These are phyloP conservation scores for Pithys albifrons DNA, from an alignment of 2,113 vertebrate species.

Conservation along the genomic window DNA sequence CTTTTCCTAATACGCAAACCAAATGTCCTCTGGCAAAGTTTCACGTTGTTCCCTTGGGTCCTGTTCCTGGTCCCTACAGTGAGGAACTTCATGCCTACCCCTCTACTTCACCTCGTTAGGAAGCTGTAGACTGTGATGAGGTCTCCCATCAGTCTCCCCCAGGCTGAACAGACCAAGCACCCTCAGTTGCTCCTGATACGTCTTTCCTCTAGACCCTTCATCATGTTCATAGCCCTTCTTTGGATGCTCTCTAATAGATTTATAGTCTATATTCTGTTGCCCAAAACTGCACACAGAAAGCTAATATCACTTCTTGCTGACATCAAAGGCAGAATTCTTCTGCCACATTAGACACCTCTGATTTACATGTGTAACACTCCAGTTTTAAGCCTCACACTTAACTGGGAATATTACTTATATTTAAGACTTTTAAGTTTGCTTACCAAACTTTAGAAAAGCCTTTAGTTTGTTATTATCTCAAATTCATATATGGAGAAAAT, in stretches of 20 bases:
- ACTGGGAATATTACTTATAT: no score
- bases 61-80: background rate
- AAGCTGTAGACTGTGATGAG: background rate
- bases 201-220: background rate
- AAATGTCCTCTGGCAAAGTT: background rate
- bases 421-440: no score
- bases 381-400: no score
- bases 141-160: background rate
- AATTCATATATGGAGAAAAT: no score
- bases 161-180: background rate
- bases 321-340: background rate
- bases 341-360: background rate
- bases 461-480: no score
- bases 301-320: background rate
- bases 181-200: background rate
- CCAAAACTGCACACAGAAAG: background rate
- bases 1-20: background rate
- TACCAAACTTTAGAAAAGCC: no score
- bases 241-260: background rate
- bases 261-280: background rate
- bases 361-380: no score
- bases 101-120: background rate
- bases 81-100: background rate
- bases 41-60: rapidly evolving
- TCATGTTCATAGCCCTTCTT: background rate